phyloP scores from a whole-genome alignment of 2,888 invertebrate species.

The Spialia ferax region DNA sequence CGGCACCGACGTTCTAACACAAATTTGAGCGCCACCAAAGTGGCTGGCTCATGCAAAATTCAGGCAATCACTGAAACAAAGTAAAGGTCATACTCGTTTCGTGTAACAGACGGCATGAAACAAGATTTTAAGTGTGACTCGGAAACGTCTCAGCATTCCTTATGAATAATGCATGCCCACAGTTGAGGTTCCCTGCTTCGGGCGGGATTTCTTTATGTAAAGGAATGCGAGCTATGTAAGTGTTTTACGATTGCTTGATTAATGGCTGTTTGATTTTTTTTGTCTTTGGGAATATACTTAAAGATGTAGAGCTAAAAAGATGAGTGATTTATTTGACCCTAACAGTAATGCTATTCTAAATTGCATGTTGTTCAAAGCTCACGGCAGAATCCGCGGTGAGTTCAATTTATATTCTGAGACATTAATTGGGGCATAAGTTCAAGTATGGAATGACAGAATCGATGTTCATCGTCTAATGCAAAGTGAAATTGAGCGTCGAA shows the following conservation, averaged over 20 bases:
- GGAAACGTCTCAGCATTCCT: conserved; percentile 24
- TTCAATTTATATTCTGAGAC: too few relatives aligned
- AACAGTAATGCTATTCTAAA: too few relatives aligned
- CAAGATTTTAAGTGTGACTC: conserved; percentile 34
- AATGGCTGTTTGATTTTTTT: neutral
- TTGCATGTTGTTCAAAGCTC: too few relatives aligned
- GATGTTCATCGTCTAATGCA: too few relatives aligned
- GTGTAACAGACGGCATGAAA: conserved; percentile 16
- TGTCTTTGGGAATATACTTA: neutral
- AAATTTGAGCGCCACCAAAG: conserved; percentile 5
- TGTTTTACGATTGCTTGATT: neutral
- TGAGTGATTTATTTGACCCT: neutral
- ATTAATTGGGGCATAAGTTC: too few relatives aligned
- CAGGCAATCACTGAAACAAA: conserved; percentile 30
- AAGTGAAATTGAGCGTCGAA: too few relatives aligned
- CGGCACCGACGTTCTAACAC: neutral
- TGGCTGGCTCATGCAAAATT: conserved; percentile 31
- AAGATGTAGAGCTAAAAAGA: neutral
- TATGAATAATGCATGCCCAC: conserved; percentile 31
- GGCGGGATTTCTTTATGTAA: conserved; percentile 1
- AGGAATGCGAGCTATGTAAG: neutral
- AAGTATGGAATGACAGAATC: too few relatives aligned
- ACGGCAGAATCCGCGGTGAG: too few relatives aligned
- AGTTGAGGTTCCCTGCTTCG: conserved; percentile 6
- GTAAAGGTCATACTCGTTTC: conserved; percentile 30